Evolutionary conservation across 2,797 vertebrate species (phyloP), one percentile per base, ranked within the genome.

Genomic region (Cyprinella venusta): DNA sequence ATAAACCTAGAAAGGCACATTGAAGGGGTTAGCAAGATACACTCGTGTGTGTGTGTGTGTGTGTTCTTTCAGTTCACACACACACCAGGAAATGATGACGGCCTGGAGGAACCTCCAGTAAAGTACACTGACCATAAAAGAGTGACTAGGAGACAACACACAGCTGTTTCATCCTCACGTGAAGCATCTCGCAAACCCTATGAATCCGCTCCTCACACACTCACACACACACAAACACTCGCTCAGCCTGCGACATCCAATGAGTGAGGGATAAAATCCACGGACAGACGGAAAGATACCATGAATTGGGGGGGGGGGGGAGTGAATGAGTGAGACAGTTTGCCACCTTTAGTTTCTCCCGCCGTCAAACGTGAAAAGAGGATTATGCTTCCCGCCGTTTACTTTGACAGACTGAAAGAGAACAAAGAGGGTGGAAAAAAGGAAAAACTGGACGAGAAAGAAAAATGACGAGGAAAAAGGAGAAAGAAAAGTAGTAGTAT

Each of bases 371-470:
- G 45, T 81, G 54, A 80, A 84, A 80, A 81, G 21, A 13, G 40
- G 26, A 83, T 63, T 83, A 81, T 19, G 75, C 75, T 72, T 87
- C 74, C 71, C 69, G 77, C 61, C 70, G 33, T 81, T 80, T 85
- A 56, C 85, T 86, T 84, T 84, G 61, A 86, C 68, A 83, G 80
- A 72, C 72, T 70, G 75, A n/a, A 86, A 83, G 48, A 80, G 56
- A 83, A 69, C 59, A 61, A 52, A 52, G 38, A 63, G 65, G 38
- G 38, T n/a, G 59, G 63, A 16, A 54, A 79, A 12, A 12, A 59
- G 69, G 19, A 56, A 38, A 48, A 48, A 65, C 8, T 12, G 33
- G 74, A 82, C 68, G 40, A 82, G 84, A 63, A 79, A 68, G 48
- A 59, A 80, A 77, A 68, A 76, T 65, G 36, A 80, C 1, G 50